Base-by-base conservation (phyloP, 2,113 vertebrate genomes). In the Chaetodon trifascialis region DNA sequence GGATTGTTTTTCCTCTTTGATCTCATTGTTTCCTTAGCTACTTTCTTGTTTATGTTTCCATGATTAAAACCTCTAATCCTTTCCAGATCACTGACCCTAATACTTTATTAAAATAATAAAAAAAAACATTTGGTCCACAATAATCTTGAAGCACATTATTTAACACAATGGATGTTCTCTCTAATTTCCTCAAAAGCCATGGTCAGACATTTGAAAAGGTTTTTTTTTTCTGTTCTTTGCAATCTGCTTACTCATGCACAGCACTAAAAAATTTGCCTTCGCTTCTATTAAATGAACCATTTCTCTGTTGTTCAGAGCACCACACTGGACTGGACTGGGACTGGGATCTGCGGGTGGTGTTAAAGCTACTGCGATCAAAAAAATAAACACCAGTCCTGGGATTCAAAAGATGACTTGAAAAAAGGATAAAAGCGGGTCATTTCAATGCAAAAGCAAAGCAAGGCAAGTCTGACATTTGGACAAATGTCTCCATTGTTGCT, bases 1-100 rank as follows among this genome's bases (percentile, higher is more conserved):
- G 0, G 44, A 25, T 42, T 55, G 25, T 23, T 34, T 64, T 62
- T 59, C 51, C 44, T 80, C 49, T 60, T 11, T 5, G n/a, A 74
- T 40, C 7, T 25, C 21, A 25, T 60, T 49, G 42, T 78, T 67
- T 49, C 54, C 38, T 52, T 21, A 5, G 5, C 44, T 7, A 4
- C 19, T 36, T 12, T 58, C 25, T 73, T 19, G 2, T 40, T 65
- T 86, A 14, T 52, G 4, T 84, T 72, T 80, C 38, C 25, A 21
- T 12, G 14, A 17, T 65, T 85, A 67, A 73, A 73, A 51, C 44
- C 30, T 40, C 16, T 78, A 75, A 86, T 79, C n/a, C 4, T 17
- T 63, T 73, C 30, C 51, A 71, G 66, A 52, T 59, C 46, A 1
- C 68, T 38, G 23, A 67, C 14, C 47, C 3, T 30, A 58, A 46